Evolutionary conservation across 2,888 invertebrate genomes (phyloP).

Genomic region (Tipula helvola): DNA sequence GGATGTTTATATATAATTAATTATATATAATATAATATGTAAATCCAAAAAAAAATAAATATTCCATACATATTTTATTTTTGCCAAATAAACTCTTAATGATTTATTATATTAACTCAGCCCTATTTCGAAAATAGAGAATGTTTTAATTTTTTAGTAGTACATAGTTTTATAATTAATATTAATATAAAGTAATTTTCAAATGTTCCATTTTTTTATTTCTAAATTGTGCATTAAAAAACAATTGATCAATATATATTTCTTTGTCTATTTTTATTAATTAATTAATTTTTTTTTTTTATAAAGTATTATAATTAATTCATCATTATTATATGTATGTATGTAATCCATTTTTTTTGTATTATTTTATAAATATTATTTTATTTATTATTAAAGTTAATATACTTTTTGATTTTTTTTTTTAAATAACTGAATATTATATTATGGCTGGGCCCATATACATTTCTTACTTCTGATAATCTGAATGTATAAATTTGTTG

Average conservation of each 20-base stretch:
- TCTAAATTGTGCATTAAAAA: constrained; percentile 10
- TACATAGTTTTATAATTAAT: neutral
- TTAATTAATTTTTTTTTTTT: neutral
- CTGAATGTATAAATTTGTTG: neutral
- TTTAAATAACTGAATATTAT: neutral
- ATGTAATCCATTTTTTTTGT: neutral
- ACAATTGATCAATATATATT: constrained; percentile 10
- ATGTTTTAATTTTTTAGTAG: neutral
- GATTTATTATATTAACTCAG: neutral
- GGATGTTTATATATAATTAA: neutral
- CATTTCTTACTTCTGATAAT: neutral
- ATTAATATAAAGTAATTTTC: neutral
- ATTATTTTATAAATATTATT: neutral
- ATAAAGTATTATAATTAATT: neutral
- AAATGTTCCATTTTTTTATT: neutral
- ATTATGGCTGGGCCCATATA: neutral
- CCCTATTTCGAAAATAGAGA: neutral
- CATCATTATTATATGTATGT: neutral
- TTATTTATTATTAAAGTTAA: neutral
- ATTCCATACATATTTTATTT: neutral
- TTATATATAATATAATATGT: neutral
- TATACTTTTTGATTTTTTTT: neutral
- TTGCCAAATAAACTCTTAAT: neutral
- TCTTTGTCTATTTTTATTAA: neutral
- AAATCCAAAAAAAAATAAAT: neutral